Percentiles rank a stretch among this genome's conserved stretches.
These are phyloP conservation scores for Nyctibius grandis DNA, from an alignment of 2,797 vertebrate species.

Conservation along the genomic window DNA sequence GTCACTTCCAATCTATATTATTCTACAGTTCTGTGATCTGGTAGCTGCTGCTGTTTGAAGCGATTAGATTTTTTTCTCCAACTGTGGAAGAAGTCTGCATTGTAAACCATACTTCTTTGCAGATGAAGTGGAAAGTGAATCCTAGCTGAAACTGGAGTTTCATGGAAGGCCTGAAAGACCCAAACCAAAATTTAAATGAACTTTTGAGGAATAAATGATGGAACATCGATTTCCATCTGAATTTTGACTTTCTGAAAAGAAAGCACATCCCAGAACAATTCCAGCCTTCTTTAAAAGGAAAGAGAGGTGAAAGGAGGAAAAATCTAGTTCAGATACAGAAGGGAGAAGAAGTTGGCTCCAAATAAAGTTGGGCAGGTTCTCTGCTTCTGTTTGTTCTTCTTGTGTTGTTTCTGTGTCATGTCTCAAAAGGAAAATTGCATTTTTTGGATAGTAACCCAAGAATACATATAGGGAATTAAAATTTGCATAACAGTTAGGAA, in stretches of 20 bases:
- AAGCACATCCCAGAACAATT: neutral
- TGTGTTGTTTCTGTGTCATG: neutral
- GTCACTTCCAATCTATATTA: neutral
- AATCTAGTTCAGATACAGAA: neutral
- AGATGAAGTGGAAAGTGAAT: neutral
- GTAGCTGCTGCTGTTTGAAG: neutral
- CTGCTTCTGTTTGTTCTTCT: constrained; percentile 17
- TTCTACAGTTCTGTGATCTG: neutral
- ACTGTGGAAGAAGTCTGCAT: neutral
- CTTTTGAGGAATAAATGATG: neutral
- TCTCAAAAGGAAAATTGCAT: neutral
- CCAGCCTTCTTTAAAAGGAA: neutral
- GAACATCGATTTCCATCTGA: neutral
- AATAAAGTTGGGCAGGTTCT: constrained; percentile 6
- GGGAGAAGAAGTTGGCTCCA: neutral
- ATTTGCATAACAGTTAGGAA: constrained; percentile 32
- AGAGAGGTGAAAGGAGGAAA: neutral
- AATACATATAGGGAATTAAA: neutral
- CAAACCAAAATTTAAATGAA: neutral
- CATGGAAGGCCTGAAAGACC: neutral
- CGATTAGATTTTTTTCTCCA: neutral
- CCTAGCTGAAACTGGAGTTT: neutral
- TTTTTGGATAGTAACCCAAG: constrained; percentile 14
- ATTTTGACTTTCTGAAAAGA: neutral
- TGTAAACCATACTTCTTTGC: neutral